Evolutionary conservation across 2,113 vertebrate species (phyloP).

Genomic region (Hyaena hyaena): DNA sequence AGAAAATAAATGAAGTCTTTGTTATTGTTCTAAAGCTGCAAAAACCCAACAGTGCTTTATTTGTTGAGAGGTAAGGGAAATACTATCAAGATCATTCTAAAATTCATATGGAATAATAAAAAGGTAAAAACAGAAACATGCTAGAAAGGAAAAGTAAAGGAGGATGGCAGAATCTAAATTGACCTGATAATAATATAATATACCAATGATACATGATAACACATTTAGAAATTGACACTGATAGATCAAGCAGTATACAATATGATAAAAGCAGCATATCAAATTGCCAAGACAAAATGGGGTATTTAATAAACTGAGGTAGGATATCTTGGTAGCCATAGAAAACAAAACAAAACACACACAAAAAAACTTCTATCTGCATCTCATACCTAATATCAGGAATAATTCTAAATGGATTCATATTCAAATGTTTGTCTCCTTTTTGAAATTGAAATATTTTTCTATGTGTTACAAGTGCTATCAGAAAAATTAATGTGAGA

Average conservation of each 20-base stretch:
- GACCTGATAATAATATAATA: not conserved
- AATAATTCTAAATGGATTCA: not conserved
- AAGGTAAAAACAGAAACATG: not conserved
- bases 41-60: not conserved
- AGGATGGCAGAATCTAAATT: not conserved
- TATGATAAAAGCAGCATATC: not conserved
- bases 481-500: slow-evolving; percentile 61
- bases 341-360: too few relatives aligned
- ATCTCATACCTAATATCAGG: not conserved
- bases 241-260: not conserved
- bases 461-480: slow-evolving; percentile 19
- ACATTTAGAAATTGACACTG: not conserved
- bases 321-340: not conserved
- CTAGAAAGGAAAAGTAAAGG: not conserved
- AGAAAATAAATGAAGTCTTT: not conserved
- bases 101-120: not conserved
- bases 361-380: not conserved
- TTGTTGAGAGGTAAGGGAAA: not conserved
- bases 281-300: not conserved
- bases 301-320: not conserved
- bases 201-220: not conserved
- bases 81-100: not conserved
- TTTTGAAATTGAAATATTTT: slow-evolving; percentile 47
- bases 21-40: not conserved
- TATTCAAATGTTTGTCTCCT: not conserved